A percentile compares a stretch with the other conserved stretches of the same genome.
These are phyloP conservation scores for Oxytorus armatus DNA, from an alignment of 2,888 invertebrate genomes.

Conservation along the genomic window DNA sequence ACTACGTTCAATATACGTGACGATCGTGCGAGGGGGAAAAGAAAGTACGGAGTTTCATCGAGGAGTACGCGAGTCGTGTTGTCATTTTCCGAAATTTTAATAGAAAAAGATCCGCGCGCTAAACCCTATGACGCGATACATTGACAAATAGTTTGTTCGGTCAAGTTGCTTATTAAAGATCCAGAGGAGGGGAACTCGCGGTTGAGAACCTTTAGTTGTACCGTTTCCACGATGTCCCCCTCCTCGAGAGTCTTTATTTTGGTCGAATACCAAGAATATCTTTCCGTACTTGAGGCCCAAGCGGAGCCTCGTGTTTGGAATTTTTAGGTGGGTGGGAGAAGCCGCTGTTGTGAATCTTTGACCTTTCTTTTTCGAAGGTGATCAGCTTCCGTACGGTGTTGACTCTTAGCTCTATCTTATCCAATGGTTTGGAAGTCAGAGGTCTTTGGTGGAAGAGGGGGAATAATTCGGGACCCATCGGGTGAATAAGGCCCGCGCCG, in stretches of 20 bases:
- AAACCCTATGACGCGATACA: slow-evolving; percentile 16
- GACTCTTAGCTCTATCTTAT: not conserved
- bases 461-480: too few relatives aligned
- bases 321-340: not conserved
- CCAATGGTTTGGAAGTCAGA: not conserved
- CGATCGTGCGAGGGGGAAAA: too few relatives aligned
- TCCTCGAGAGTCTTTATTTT: slow-evolving; percentile 31
- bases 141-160: slow-evolving; percentile 23
- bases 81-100: too few relatives aligned
- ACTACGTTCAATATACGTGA: too few relatives aligned
- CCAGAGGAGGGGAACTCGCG: not conserved
- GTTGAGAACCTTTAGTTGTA: slow-evolving; percentile 62
- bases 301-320: not conserved
- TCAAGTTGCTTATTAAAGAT: not conserved
- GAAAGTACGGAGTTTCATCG: too few relatives aligned
- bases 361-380: not conserved
- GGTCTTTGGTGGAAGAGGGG: not conserved
- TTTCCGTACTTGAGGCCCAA: not conserved
- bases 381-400: not conserved
- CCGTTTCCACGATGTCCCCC: slow-evolving; percentile 51
- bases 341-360: not conserved
- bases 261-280: not conserved
- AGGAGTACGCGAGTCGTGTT: too few relatives aligned
- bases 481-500: slow-evolving; percentile 3
- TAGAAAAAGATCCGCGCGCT: not conserved